A percentile compares a stretch with the other conserved stretches of the same genome.
Conservation (phyloP, 1,140 invertebrate genomes). For the Drosophila sp. region DNA sequence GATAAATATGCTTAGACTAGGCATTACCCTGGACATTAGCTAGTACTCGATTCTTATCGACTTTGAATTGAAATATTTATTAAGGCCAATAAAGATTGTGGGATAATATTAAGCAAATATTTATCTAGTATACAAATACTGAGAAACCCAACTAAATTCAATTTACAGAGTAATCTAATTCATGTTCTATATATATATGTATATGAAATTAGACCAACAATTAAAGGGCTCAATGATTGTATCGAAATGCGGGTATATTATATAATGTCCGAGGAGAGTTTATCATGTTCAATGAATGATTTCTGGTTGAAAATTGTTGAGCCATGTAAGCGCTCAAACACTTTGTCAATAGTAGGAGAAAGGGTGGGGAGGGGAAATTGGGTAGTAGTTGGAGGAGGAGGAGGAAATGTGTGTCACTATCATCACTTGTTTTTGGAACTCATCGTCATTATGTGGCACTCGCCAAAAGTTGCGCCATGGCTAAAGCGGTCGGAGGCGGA, state of each 20-base stretch:
- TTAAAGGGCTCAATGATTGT: constrained; percentile 15
- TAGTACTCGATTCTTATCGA: neutral
- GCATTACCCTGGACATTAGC: too few species aligned
- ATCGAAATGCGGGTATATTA: constrained; percentile 4
- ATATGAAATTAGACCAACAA: neutral
- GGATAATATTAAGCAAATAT: neutral
- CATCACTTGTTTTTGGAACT: constrained; percentile 13
- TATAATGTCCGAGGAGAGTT: neutral
- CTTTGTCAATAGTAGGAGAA: neutral
- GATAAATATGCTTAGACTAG: too few species aligned
- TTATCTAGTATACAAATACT: too few species aligned
- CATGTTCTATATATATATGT: neutral
- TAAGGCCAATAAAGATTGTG: neutral
- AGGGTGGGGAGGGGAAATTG: neutral
- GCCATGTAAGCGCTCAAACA: constrained; percentile 6
- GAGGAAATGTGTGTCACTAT: constrained; percentile 20
- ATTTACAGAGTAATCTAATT: neutral
- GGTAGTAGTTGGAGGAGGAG: neutral
- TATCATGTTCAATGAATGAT: constrained; percentile 6
- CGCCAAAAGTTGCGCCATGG: constrained; percentile 7
- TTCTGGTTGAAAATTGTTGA: constrained; percentile 9
- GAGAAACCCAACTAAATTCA: too few species aligned
- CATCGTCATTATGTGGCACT: constrained; percentile 18
- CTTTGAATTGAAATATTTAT: neutral
- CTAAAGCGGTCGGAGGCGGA: neutral